Base-by-base conservation (phyloP, 2,888 invertebrate species). In the Conomelus anceps region DNA sequence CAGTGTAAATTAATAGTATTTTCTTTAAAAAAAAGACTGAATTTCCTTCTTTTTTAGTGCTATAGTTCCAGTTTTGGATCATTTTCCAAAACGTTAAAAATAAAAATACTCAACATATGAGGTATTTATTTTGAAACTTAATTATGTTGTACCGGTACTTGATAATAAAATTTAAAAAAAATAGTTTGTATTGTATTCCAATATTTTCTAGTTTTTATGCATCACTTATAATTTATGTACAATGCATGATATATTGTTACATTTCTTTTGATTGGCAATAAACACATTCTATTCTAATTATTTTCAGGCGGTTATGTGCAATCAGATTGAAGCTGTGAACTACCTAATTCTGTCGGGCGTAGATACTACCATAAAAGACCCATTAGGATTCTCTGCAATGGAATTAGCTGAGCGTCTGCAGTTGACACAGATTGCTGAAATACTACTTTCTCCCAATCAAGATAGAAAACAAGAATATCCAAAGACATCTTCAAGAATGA, bases 291-390 rank as follows among this genome's bases (percentile, higher is more conserved):
- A 22, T 22, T 29, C 24, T 29, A 87, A 84, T 84, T 29, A 89
- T 87, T 93, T 92, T 17, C 92, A 94, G 94, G 96, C 96, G 0
- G 95, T 95, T 0, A 92, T 96, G 0, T 95, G 95, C 92, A 94
- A 95, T 34, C 94, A 94, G 22, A 91, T 92, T 0, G 93, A 94
- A 0, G 93, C 94, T 1, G 94, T 95, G 0, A 92, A 93, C 22
- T 96, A 94, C 91, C 93, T 96, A 0, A 88, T 96, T 20, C 92
- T 94, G 0, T 93, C 94, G 13, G 93, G 94, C 0, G 95, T 94
- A 0, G 93, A 93, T 20, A 91, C 91, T 0, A 91, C 93, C 0
- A 91, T 92, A 0, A 92, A 92, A 20, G 96, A 96, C 91, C 92
- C 95, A 86, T 92, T 95, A 0, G 95, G 94, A 0, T 92, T 94